Evolutionary conservation across 2,888 invertebrate species (phyloP), one percentile per base, ranked within the genome.

Genomic region (Unio pictorum): DNA sequence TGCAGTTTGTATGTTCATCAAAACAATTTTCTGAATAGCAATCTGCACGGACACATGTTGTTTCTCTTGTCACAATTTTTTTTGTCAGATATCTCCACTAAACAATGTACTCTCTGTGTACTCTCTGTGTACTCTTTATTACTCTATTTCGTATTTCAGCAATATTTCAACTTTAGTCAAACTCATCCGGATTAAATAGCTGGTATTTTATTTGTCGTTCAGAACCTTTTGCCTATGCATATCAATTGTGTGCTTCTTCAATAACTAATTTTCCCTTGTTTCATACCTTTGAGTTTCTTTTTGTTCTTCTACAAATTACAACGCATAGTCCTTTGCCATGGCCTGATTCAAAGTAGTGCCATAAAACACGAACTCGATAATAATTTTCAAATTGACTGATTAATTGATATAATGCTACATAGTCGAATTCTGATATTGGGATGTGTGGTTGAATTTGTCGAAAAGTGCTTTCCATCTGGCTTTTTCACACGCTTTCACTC

Each of bases 381-480:
- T n/a, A 17, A 11, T 2, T 28, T 58, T 65, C 55, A 4, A 68
- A 60, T 17, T 28, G 34, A 15, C 54, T 54, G 0, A 72, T n/a
- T 0, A 62, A 8, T 23, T 23, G 23, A 23, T 23, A 23, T 23
- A 23, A 26, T 69, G 54, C 56, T 67, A 69, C 0, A 67, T 45
- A 15, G 61, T 45, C 26, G 64, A 69, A n/a, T 74, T 74, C 15
- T 69, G 1, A 54, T 71, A 71, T 56, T 74, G 71, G 3, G 71
- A 71, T 3, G 69, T 69, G 5, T 66, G 72, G 28, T 28, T 0
- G 69, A 74, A 55, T 72, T 72, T 23, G 71, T 74, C 69, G 72
- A 74, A 45, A 74, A 69, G 72, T 67, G n/a, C 23, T 64, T 64
- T 55, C 64, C 64, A 54, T 54, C 28, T 26, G 18, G 20, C 23